phyloP scores from a whole-genome alignment of 2,888 invertebrate species.

The Oscheius sp. region DNA sequence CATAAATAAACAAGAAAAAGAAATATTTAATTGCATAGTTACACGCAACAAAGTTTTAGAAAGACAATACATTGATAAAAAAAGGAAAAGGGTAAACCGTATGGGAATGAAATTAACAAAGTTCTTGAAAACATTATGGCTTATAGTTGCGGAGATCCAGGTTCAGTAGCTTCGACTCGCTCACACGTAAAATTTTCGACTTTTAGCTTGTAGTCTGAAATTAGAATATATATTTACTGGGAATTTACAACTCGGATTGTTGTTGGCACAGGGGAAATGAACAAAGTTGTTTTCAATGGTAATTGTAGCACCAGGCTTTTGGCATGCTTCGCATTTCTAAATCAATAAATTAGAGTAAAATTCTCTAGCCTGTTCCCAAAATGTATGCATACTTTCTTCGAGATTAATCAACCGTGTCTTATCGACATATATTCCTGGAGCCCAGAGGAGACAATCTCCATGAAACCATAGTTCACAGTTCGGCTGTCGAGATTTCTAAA shows the following conservation, averaged over 20 bases:
- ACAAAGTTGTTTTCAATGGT: background rate
- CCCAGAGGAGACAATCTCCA: slow-evolving; percentile 16
- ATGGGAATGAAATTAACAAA: no score
- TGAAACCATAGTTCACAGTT: slow-evolving; percentile 22
- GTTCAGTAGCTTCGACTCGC: background rate
- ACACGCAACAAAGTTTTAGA: background rate
- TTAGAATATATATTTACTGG: background rate
- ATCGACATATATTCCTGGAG: slow-evolving; percentile 7
- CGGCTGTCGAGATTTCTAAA: slow-evolving; percentile 14
- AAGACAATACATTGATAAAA: slow-evolving; percentile 9
- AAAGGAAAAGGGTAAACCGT: background rate
- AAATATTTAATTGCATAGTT: background rate
- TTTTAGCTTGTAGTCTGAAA: slow-evolving; percentile 14
- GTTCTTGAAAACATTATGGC: no score
- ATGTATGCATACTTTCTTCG: slow-evolving; percentile 11
- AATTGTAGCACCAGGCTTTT: slow-evolving; percentile 15
- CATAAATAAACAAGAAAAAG: background rate
- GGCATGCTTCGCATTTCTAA: slow-evolving; percentile 23
- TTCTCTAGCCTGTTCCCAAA: slow-evolving; percentile 4
- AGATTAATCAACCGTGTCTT: background rate
- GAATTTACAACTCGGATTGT: slow-evolving; percentile 3
- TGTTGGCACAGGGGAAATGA: slow-evolving; percentile 10
- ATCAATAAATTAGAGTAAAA: background rate
- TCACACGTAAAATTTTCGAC: slow-evolving; percentile 4
- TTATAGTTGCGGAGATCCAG: slow-evolving; percentile 24